Evolutionary conservation across 2,113 vertebrate species (phyloP), one percentile per base, ranked within the genome.

Genomic region (Clarias batrachus): DNA sequence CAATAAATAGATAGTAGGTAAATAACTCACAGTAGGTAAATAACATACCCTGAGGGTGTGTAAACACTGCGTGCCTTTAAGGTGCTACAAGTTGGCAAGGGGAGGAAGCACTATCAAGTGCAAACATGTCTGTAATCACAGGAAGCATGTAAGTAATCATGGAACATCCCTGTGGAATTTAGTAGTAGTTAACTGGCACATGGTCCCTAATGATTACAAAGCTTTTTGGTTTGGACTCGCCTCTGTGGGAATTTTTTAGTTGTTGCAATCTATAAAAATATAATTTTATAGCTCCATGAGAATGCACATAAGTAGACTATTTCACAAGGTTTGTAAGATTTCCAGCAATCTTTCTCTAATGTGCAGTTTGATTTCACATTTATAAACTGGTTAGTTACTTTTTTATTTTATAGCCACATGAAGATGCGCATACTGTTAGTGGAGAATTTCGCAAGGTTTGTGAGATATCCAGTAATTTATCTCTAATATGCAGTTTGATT

Each of bases 111-210:
- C n/a, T 66, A 81, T 62, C 59, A 63, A 62, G 81, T 68, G 3
- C 41, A 54, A 54, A 54, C 62, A 68, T 27, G 81, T 54, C 63
- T 82, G 25, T 13, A 63, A 19, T 25, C 57, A 81, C 59, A 68
- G 81, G 81, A 82, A 66, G 63, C 56, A 14, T 68, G 41, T 68
- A 66, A 30, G 81, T 68, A 66, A 82, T 82, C 41, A 52, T 27
- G 63, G 63, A 68, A 83, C 2, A 33, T 70, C 37, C 48, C 63
- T 19, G 30, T 30, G 81, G n/a, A 68, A 52, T 16, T 82, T 8
- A 52, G n/a, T 9, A 66, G 17, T 83, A 65, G 30, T 70, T 70
- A 30, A 70, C 14, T 30, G n/a, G 30, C 62, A 82, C n/a, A 63
- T n/a, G 63, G 48, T 68, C 25, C 16, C 4, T 13, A 37, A 4